A percentile compares a stretch with the other conserved stretches of the same genome.
Evolutionary conservation across 2,888 invertebrate species (phyloP).

Genomic region (Aporophyla lueneburgensis): DNA sequence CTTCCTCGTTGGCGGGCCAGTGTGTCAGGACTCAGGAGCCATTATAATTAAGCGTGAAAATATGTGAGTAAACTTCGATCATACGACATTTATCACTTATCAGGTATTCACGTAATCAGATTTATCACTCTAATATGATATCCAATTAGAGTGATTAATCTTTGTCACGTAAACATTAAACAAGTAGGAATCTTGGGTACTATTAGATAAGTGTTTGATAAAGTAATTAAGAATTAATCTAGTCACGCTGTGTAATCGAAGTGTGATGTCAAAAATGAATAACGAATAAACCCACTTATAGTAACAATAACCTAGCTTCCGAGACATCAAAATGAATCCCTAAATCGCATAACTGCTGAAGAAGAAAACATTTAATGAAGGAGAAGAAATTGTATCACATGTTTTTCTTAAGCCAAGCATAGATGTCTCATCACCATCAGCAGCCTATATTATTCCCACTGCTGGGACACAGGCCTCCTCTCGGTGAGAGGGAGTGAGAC

Average conservation of each 20-base stretch:
- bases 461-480: no score
- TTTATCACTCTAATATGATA: conserved; percentile 10
- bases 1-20: not conserved
- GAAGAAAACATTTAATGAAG: no score
- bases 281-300: not conserved
- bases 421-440: no score
- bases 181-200: not conserved
- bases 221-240: not conserved
- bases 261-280: not conserved
- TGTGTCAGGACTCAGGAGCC: no score
- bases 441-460: no score
- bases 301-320: not conserved
- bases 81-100: conserved; percentile 19
- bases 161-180: conserved; percentile 3
- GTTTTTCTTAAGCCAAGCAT: no score
- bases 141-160: not conserved
- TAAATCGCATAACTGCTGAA: no score
- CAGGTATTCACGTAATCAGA: not conserved
- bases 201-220: conserved; percentile 2
- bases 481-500: no score
- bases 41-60: not conserved
- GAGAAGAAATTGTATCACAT: no score
- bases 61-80: not conserved
- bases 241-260: not conserved
- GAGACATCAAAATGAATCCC: not conserved